Base-by-base conservation (phyloP, 2,888 invertebrate genomes). In the Acleris sparsana region DNA sequence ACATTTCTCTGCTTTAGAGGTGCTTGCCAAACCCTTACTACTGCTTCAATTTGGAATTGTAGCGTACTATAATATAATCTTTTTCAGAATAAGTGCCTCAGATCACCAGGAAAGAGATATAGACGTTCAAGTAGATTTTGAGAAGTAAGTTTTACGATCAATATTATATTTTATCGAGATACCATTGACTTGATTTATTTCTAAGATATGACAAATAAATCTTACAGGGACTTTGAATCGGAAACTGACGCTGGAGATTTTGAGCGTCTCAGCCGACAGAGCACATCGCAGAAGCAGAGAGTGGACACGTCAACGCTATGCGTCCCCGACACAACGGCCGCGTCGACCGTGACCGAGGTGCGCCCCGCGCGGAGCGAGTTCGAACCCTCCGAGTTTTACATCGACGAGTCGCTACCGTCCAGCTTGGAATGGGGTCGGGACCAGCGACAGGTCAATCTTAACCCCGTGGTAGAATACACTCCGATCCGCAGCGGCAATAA, bases 331-430 rank as follows among this genome's bases (percentile, higher is more conserved):
- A 93, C 89, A 1, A 85, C 87, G 77, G 93, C 93, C 53, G 94
- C 92, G 9, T 86, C 94, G 33, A 94, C 94, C 6, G 86, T 93
- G 71, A 94, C 94, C 73, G 94, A 94, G 94, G 94, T 94, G 86
- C 87, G 88, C 79, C 78, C 77, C 57, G 69, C 67, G 39, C 68
- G 63, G 18, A 67, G 69, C 60, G 79, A 96, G 88, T 97, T 97
- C 89, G 94, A 95, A 79, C 95, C 94, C 82, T 96, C 96, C 57
- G 96, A 97, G 85, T 97, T 95, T 94, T 97, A 96, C 93, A 96
- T 97, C 88, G 97, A 97, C 83, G 97, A 97, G 88, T 97, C 97
- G 71, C 94, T 97, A 90, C 97, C 97, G 68, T 96, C 97, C 80
- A 97, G 97, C 85, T 94, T 96, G 89, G 96, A 95, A 79, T 95